These are phyloP conservation scores for Synergus laeviventris DNA, from an alignment of 2,888 invertebrate species.

Conservation along the genomic window DNA sequence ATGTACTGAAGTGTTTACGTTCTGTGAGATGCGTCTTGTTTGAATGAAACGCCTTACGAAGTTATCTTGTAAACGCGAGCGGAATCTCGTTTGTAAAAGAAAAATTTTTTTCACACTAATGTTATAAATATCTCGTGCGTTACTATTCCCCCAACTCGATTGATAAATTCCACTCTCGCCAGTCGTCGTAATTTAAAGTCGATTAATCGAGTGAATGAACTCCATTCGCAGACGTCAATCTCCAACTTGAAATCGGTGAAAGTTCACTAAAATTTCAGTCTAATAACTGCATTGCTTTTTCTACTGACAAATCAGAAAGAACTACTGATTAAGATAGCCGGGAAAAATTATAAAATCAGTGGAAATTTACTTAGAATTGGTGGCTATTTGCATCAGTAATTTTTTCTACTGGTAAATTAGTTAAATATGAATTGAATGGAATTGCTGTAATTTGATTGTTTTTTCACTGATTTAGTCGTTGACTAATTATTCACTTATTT, in stretches of 20 bases:
- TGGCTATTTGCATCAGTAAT: too few relatives aligned
- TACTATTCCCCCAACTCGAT: slow-evolving; percentile 21
- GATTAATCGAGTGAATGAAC: slow-evolving; percentile 35
- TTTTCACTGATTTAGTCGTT: not conserved
- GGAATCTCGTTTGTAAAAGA: slow-evolving; percentile 19
- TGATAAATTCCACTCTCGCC: slow-evolving; percentile 5
- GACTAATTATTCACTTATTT: not conserved
- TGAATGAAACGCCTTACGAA: slow-evolving; percentile 15
- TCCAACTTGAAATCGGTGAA: not conserved
- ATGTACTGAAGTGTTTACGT: not conserved
- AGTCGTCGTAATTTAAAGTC: not conserved
- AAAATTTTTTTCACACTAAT: slow-evolving; percentile 6
- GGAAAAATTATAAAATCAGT: not conserved
- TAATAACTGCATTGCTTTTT: too few relatives aligned
- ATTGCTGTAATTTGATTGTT: too few relatives aligned
- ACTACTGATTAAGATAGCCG: too few relatives aligned
- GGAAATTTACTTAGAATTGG: not conserved
- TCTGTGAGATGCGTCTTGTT: slow-evolving; percentile 13
- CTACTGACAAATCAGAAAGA: too few relatives aligned
- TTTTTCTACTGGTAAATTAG: not conserved
- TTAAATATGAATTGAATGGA: not conserved
- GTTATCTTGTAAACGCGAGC: slow-evolving; percentile 29
- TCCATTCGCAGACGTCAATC: not conserved
- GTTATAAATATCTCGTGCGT: slow-evolving; percentile 22
- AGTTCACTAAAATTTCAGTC: too few relatives aligned